These are phyloP conservation scores for Lithophane socia DNA, from an alignment of 2,888 invertebrate species.

Conservation along the genomic window DNA sequence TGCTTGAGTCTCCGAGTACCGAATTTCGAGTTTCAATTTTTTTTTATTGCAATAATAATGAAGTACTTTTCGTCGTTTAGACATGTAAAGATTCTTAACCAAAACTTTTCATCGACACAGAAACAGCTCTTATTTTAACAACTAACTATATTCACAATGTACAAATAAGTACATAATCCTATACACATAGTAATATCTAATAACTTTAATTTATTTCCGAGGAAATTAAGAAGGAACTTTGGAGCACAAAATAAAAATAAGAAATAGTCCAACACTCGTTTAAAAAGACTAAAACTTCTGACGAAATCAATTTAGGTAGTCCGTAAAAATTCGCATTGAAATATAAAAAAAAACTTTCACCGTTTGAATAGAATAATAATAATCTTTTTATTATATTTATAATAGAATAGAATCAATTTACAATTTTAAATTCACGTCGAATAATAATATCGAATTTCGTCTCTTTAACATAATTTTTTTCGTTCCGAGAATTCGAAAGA, in stretches of 20 bases:
- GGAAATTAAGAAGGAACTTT: slow-evolving; percentile 83
- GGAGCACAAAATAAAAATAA: slow-evolving; percentile 73
- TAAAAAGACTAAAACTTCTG: slow-evolving; percentile 48
- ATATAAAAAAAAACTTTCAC: slow-evolving; percentile 9
- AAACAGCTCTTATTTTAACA: slow-evolving; percentile 40
- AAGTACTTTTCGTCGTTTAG: not conserved
- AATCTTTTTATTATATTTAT: slow-evolving; percentile 27
- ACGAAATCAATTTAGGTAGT: slow-evolving; percentile 37
- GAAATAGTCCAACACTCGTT: slow-evolving; percentile 58
- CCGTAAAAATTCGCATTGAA: slow-evolving; percentile 26
- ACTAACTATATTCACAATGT: slow-evolving; percentile 62
- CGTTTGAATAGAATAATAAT: slow-evolving; percentile 45
- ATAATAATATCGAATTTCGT: slow-evolving; percentile 31
- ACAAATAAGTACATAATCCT: slow-evolving; percentile 57
- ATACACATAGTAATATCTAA: slow-evolving; percentile 58
- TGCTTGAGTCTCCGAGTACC: not conserved
- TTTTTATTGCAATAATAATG: not conserved
- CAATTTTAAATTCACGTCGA: slow-evolving; percentile 36
- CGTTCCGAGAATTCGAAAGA: slow-evolving; percentile 33
- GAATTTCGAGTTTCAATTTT: not conserved
- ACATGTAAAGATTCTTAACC: not conserved
- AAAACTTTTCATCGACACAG: slow-evolving; percentile 51
- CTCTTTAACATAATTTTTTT: not conserved
- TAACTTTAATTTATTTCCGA: slow-evolving; percentile 67
- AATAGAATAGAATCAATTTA: slow-evolving; percentile 53